phyloP scores from a whole-genome alignment of 2,888 invertebrate genomes.

The Loripinus fragilis region DNA sequence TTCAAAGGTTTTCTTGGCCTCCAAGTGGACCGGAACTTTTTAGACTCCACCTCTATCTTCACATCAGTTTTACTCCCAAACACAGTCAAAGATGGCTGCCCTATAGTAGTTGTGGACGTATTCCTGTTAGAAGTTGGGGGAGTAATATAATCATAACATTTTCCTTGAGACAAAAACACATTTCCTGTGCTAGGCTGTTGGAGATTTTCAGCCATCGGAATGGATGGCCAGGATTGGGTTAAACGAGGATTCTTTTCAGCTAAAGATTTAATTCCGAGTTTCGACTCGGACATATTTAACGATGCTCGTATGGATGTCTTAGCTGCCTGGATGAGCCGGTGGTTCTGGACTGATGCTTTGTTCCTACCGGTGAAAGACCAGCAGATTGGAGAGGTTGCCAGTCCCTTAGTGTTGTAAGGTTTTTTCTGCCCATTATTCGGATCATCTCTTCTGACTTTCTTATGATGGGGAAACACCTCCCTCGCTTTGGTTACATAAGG shows the following conservation, averaged over 20 bases:
- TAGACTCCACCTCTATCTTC: slow-evolving; percentile 41
- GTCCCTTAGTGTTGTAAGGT: slow-evolving; percentile 33
- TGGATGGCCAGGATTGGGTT: slow-evolving; percentile 3
- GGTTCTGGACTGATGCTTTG: slow-evolving; percentile 65
- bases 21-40: slow-evolving; percentile 57
- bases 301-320: slow-evolving; percentile 22
- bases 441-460: slow-evolving; percentile 37
- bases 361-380: slow-evolving; percentile 68
- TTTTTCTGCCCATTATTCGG: slow-evolving; percentile 18
- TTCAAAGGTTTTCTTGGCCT: slow-evolving; percentile 56
- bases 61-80: slow-evolving; percentile 51
- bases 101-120: not conserved
- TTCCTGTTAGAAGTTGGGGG: slow-evolving; percentile 27
- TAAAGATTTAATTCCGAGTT: not conserved
- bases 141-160: not conserved
- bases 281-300: not conserved
- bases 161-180: not conserved
- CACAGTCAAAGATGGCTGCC: slow-evolving; percentile 34
- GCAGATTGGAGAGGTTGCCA: slow-evolving; percentile 39
- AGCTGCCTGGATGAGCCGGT: slow-evolving; percentile 58
- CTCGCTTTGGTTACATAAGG: not conserved
- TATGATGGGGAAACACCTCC: not conserved
- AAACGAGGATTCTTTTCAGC: not conserved
- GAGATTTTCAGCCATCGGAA: slow-evolving; percentile 26
- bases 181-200: not conserved